Evolutionary conservation across 2,113 vertebrate genomes (phyloP).

Genomic region (Pachypanchax playfairii): DNA sequence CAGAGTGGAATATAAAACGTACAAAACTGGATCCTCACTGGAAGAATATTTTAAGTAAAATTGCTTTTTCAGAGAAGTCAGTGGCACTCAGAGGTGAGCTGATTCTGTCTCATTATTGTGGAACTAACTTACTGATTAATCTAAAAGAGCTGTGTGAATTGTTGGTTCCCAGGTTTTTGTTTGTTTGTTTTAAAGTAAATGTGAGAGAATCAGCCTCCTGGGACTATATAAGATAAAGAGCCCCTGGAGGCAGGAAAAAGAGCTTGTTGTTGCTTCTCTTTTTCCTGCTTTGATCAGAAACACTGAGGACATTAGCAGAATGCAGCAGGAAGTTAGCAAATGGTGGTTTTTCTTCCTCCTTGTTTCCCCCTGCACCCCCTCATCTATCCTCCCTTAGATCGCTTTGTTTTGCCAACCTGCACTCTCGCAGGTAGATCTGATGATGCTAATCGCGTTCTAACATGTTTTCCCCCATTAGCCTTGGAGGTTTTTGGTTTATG

Average conservation of each 20-base stretch:
- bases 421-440: conserved; percentile 59
- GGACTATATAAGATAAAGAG: background rate
- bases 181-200: too few relatives aligned
- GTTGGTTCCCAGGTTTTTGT: too few relatives aligned
- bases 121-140: conserved; percentile 63
- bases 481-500: conserved; percentile 28
- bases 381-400: conserved; percentile 4
- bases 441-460: conserved; percentile 52
- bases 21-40: conserved; percentile 9
- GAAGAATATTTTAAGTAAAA: conserved; percentile 21
- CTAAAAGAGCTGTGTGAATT: too few relatives aligned
- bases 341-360: background rate
- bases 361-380: background rate
- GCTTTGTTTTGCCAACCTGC: conserved; percentile 46
- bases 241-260: background rate
- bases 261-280: conserved; percentile 28
- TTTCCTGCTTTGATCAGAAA: conserved; percentile 34
- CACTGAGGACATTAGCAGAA: conserved; percentile 18
- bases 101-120: conserved; percentile 2
- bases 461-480: conserved; percentile 40
- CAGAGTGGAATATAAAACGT: conserved; percentile 41
- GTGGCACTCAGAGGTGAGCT: conserved; percentile 53
- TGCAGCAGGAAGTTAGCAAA: conserved; percentile 5
- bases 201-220: too few relatives aligned
- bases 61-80: conserved; percentile 19